These are phyloP conservation scores for Hipposideros armiger DNA, from an alignment of 2,113 vertebrate genomes.

Conservation along the genomic window DNA sequence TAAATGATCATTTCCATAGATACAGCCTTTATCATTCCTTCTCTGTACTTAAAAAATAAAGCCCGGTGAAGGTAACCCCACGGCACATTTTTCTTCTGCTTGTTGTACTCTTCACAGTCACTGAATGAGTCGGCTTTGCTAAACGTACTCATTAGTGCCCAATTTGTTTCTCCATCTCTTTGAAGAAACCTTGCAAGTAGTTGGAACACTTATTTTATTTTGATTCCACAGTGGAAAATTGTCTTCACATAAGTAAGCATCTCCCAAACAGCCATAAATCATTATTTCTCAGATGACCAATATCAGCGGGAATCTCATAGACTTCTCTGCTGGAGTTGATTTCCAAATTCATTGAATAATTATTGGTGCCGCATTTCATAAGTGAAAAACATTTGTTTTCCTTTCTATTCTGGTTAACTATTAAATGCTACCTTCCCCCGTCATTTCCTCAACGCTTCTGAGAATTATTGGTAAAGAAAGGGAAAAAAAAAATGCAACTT, in stretches of 20 bases:
- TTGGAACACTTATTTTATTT: slow-evolving; percentile 85
- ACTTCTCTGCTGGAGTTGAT: slow-evolving; percentile 88
- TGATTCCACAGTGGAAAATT: slow-evolving; percentile 86
- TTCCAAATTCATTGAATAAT: slow-evolving; percentile 91
- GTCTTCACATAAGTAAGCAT: slow-evolving; percentile 85
- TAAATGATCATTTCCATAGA: slow-evolving; percentile 66
- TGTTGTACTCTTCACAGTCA: slow-evolving; percentile 75
- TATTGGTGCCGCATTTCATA: slow-evolving; percentile 86
- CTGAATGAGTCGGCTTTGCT: slow-evolving; percentile 80
- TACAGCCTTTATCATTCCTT: slow-evolving; percentile 13
- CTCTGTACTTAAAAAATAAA: slow-evolving; percentile 43
- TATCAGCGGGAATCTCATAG: slow-evolving; percentile 88
- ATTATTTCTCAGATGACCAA: slow-evolving; percentile 90
- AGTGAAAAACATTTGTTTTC: slow-evolving; percentile 83
- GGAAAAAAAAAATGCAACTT: not conserved
- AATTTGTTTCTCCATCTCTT: slow-evolving; percentile 83
- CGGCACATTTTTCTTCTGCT: not conserved
- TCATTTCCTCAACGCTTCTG: slow-evolving; percentile 64
- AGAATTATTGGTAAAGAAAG: slow-evolving; percentile 65
- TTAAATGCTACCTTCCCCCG: slow-evolving; percentile 68
- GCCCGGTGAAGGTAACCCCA: slow-evolving; percentile 43
- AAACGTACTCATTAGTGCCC: slow-evolving; percentile 82
- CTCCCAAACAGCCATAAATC: slow-evolving; percentile 88
- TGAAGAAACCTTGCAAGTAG: slow-evolving; percentile 79
- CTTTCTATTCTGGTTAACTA: slow-evolving; percentile 77